phyloP scores from a whole-genome alignment of 2,797 vertebrate genomes.

The Eremophila alpestris region DNA sequence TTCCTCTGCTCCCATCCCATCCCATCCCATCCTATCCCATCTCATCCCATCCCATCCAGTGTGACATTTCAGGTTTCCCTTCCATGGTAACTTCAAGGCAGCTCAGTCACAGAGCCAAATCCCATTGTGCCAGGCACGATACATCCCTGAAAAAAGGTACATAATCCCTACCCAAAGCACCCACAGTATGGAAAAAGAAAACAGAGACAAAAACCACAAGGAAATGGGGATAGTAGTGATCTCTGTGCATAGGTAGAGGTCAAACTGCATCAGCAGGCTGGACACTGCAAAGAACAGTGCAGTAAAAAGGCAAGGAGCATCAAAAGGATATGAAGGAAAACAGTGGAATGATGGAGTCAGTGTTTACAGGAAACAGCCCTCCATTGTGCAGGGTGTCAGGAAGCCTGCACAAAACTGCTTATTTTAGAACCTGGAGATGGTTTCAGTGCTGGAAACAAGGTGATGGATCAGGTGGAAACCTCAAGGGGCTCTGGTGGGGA shows the following conservation, averaged over 20 bases:
- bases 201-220: neutral
- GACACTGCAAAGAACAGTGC: neutral
- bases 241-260: neutral
- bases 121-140: neutral
- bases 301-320: neutral
- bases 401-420: neutral
- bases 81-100: neutral
- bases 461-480: neutral
- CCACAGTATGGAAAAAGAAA: neutral
- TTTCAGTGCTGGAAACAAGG: neutral
- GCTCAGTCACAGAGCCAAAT: neutral
- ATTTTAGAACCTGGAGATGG: neutral
- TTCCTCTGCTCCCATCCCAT: neutral
- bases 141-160: neutral
- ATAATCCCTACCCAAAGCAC: accelerated
- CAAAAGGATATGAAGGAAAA: neutral
- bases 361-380: neutral
- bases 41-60: neutral
- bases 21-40: neutral
- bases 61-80: neutral
- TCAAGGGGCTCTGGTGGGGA: neutral
- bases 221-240: accelerated
- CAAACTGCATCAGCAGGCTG: neutral
- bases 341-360: accelerated
- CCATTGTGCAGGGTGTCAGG: accelerated